These are phyloP conservation scores for Percina caprodes DNA, from an alignment of 2,113 vertebrate genomes.

Conservation along the genomic window DNA sequence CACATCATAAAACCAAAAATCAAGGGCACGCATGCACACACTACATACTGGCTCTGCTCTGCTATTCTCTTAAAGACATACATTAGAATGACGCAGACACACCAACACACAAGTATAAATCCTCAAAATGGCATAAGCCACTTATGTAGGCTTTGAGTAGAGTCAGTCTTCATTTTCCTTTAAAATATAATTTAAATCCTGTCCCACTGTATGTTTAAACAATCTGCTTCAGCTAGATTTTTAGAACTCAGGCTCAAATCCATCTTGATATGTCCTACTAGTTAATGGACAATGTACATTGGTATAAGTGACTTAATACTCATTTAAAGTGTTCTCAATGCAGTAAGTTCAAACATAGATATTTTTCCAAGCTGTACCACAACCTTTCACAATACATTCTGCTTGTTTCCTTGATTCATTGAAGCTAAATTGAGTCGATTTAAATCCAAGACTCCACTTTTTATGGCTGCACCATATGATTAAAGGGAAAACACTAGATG, in stretches of 20 bases:
- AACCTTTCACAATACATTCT: conserved; percentile 2
- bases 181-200: background rate
- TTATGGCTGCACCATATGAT: conserved; percentile 11
- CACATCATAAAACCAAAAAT: too few species aligned
- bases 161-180: too few species aligned
- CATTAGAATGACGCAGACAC: too few species aligned
- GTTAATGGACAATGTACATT: conserved; percentile 4
- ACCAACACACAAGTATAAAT: too few species aligned
- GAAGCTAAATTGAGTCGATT: conserved; percentile 10
- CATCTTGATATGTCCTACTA: background rate
- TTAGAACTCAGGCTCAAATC: background rate
- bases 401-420: background rate
- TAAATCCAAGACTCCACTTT: background rate
- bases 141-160: too few species aligned
- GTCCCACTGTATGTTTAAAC: background rate
- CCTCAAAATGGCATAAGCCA: too few species aligned
- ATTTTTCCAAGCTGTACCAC: conserved; percentile 2
- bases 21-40: too few species aligned
- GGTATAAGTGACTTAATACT: background rate
- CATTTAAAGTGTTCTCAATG: conserved; percentile 11
- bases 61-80: too few species aligned
- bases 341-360: conserved; percentile 4
- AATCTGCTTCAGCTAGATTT: background rate
- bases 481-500: conserved; percentile 22
- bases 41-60: too few species aligned